Conservation (phyloP, 1,140 invertebrate genomes). For the Drosophila orena region DNA sequence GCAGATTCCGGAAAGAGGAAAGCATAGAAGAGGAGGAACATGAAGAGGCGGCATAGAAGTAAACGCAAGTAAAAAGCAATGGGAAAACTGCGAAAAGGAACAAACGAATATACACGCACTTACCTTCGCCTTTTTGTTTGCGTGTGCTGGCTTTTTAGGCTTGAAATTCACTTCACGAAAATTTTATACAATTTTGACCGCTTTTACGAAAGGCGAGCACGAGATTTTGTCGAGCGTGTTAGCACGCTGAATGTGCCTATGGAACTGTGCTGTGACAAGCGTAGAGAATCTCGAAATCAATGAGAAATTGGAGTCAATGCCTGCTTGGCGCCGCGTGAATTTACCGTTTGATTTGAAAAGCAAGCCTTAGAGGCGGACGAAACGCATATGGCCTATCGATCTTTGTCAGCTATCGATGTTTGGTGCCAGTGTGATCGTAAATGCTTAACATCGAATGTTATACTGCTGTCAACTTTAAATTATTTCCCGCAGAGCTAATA, state of each 20-base stretch:
- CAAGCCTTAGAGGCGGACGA: slow-evolving; percentile 4
- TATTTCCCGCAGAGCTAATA: background rate
- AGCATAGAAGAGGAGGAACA: background rate
- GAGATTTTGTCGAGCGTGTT: slow-evolving; percentile 9
- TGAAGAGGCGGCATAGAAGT: too few relatives aligned
- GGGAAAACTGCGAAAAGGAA: background rate
- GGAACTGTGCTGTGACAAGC: slow-evolving; percentile 9
- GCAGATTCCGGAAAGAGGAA: background rate
- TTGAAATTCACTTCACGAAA: slow-evolving; percentile 21
- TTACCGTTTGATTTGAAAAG: slow-evolving; percentile 44
- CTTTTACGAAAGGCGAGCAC: background rate
- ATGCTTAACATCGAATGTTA: background rate
- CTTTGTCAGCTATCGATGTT: background rate
- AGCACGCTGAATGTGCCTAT: slow-evolving; percentile 2
- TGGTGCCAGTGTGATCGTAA: background rate
- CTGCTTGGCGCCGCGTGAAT: slow-evolving; percentile 5
- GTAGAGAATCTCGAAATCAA: background rate
- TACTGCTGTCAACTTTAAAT: background rate
- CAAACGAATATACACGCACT: background rate
- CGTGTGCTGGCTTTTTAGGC: slow-evolving; percentile 4
- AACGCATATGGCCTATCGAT: background rate
- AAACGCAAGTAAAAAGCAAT: too few relatives aligned
- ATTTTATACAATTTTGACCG: slow-evolving; percentile 16
- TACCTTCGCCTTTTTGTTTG: slow-evolving; percentile 20
- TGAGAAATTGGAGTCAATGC: slow-evolving; percentile 26